Percentiles rank a stretch among this genome's conserved stretches.
These are phyloP conservation scores for Oopsacas minuta DNA, from an alignment of 37 sponge, comb jelly and placozoan species.

Conservation along the genomic window DNA sequence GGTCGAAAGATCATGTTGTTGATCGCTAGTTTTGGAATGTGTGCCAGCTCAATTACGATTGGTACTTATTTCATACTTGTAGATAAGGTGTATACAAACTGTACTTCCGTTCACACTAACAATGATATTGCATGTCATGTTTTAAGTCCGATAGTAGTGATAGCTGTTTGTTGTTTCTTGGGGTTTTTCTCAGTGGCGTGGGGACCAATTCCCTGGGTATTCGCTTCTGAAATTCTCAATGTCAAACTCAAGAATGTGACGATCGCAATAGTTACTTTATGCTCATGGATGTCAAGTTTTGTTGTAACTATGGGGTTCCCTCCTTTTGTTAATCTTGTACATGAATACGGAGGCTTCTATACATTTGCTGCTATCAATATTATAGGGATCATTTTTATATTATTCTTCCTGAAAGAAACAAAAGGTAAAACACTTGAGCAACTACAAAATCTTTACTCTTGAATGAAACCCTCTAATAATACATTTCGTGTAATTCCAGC, in stretches of 20 bases:
- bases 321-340: background rate
- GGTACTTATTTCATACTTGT: background rate
- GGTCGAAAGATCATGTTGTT: background rate
- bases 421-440: background rate
- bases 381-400: background rate
- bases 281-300: background rate
- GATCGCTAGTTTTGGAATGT: slow-evolving; percentile 8
- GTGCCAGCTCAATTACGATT: background rate
- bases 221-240: background rate
- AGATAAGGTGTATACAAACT: background rate
- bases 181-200: background rate
- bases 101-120: background rate
- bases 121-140: background rate
- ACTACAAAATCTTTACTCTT: background rate
- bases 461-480: too few relatives aligned
- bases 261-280: background rate
- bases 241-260: background rate
- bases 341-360: background rate
- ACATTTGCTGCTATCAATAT: background rate
- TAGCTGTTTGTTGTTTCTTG: background rate
- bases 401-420: background rate
- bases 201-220: background rate
- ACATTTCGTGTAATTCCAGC: too few relatives aligned
- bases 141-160: background rate
- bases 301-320: background rate